Evolutionary conservation across 53 echinoderm and acorn worm species (phyloP).

Genomic region (Apostichopus leukothele): DNA sequence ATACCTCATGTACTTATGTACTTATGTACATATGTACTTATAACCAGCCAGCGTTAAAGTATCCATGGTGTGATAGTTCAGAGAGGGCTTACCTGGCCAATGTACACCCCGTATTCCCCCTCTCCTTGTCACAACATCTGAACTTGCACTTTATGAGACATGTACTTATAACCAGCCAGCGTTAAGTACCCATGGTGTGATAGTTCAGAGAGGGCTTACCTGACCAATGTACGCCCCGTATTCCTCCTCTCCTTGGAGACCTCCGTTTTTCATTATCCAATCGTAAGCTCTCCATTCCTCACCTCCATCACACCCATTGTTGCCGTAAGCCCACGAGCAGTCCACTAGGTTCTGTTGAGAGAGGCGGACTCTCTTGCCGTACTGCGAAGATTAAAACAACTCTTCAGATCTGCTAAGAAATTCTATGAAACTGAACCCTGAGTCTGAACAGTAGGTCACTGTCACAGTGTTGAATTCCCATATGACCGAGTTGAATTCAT

Average conservation of each 20-base stretch:
- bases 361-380: slow-evolving; percentile 72
- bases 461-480: too few species aligned
- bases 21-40: too few species aligned
- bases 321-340: slow-evolving; percentile 86
- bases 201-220: slow-evolving; percentile 50
- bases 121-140: slow-evolving; percentile 42
- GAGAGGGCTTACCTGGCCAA: slow-evolving; percentile 75
- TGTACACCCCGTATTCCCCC: slow-evolving; percentile 77
- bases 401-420: not conserved
- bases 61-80: too few species aligned
- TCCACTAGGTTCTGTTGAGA: slow-evolving; percentile 99
- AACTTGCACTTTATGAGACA: too few species aligned
- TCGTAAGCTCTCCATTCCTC: slow-evolving; percentile 81
- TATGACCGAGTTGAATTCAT: too few species aligned
- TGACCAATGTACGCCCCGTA: slow-evolving; percentile 94
- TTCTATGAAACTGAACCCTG: not conserved
- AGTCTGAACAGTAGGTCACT: too few species aligned
- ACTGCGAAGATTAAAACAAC: slow-evolving; percentile 48
- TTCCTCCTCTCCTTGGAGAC: slow-evolving; percentile 71
- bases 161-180: too few species aligned
- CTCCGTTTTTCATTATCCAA: slow-evolving; percentile 76
- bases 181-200: too few species aligned
- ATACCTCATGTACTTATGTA: too few species aligned
- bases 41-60: too few species aligned
- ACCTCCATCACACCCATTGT: slow-evolving; percentile 93